Evolutionary conservation across 2,797 vertebrate species (phyloP), one percentile per base, ranked within the genome.

Genomic region (Protosalanx chinensis): DNA sequence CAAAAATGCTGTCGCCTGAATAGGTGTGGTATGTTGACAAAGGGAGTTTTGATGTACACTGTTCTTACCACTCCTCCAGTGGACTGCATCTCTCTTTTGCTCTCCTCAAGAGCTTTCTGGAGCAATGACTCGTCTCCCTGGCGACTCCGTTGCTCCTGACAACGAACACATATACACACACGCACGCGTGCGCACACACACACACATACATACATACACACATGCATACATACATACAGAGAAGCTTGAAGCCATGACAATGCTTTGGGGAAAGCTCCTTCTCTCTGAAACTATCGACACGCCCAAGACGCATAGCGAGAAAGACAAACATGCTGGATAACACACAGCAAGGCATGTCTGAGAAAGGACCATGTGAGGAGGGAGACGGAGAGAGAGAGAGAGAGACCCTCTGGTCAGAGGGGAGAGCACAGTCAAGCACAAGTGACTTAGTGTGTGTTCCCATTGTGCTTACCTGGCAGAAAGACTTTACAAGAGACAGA

Each of bases 81-180:
- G 74, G 88, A 0, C 33, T 88, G 79, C 89, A 91, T 88, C 75
- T 93, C 91, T 61, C 87, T 90, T 83, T 91, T 93, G 86, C 93
- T 94, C 84, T 93, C 91, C 73, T 94, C 92, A 66, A 94, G 84
- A 82, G 91, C 92, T 86, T 91, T 92, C 81, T 85, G 85, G 72
- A 94, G 88, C 87, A 90, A 83, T 0, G 91, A 83, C 79, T 94
- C 92, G 12, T 94, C 91, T 83, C 91, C 93, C 84, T 85, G 87
- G 78, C 93, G 92, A 86, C 81, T 91, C 72, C 85, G 87, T 73
- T 93, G 86, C 75, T 94, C 93, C 93, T 94, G 81, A 86, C 68
- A 87, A 89, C 69, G 80, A 74, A 84, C 33, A 74, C 56, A 81
- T 46, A 46, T 8, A 46, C 41, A 46, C 10, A 8, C 41, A 12